Conservation (phyloP, 2,888 invertebrate genomes). For the Ypsolopha sequella region DNA sequence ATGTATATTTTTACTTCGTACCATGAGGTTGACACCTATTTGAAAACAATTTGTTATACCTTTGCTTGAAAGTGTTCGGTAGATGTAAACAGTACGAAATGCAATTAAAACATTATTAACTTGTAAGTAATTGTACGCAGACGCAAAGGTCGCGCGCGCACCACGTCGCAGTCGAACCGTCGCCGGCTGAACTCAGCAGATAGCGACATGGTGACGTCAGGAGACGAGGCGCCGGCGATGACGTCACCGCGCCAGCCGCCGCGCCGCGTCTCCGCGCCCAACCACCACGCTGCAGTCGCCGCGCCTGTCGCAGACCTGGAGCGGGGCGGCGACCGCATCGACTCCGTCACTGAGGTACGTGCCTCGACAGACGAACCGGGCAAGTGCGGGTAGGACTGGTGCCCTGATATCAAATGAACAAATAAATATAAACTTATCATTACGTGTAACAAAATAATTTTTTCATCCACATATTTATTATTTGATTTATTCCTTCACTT, state of each 20-base stretch:
- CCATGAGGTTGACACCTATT: too few relatives aligned
- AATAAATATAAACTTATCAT: too few relatives aligned
- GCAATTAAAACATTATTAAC: too few relatives aligned
- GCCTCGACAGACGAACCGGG: background rate
- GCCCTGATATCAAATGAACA: too few relatives aligned
- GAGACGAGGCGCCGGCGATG: slow-evolving; percentile 75
- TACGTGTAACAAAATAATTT: too few relatives aligned
- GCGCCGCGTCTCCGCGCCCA: slow-evolving; percentile 20
- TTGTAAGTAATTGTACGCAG: slow-evolving; percentile 21
- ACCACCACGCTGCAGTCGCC: slow-evolving; percentile 15
- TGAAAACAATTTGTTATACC: too few relatives aligned
- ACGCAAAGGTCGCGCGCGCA: slow-evolving; percentile 76
- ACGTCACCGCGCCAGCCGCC: slow-evolving; percentile 56
- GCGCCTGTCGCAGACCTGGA: slow-evolving; percentile 8
- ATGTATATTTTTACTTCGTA: too few relatives aligned
- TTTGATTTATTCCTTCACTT: background rate
- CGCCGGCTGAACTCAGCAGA: slow-evolving; percentile 83
- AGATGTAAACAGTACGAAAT: too few relatives aligned
- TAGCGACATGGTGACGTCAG: slow-evolving; percentile 80
- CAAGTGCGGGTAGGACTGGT: too few relatives aligned
- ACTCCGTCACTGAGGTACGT: slow-evolving; percentile 12
- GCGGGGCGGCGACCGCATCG: slow-evolving; percentile 4
- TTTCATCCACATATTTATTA: background rate
- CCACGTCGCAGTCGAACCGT: slow-evolving; percentile 72
- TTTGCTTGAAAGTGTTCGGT: too few relatives aligned